Conservation (phyloP, 53 echinoderm and acorn worm species). For the Arbacia lixula region DNA sequence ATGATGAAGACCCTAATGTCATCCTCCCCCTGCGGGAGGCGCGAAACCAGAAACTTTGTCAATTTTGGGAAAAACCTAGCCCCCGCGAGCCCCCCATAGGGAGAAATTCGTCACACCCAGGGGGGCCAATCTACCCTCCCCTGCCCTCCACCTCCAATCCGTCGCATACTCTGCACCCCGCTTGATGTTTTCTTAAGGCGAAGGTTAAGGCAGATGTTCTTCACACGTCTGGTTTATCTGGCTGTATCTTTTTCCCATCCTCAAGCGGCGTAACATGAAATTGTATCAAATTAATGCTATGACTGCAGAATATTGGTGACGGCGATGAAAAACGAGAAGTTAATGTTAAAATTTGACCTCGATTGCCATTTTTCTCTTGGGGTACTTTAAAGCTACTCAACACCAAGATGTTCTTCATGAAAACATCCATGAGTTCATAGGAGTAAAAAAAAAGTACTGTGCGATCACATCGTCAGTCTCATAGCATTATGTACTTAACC, state of each 20-base stretch:
- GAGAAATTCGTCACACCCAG: conserved; percentile 49
- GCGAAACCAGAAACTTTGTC: conserved; percentile 53
- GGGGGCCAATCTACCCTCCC: conserved; percentile 27
- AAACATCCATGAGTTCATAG: too few species aligned
- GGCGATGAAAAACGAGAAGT: too few species aligned
- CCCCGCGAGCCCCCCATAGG: conserved; percentile 31
- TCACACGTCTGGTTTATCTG: conserved; percentile 7
- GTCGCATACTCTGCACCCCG: not conserved
- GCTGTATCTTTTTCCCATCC: not conserved
- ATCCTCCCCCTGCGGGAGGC: conserved; percentile 5
- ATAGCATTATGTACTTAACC: too few species aligned
- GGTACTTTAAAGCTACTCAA: too few species aligned
- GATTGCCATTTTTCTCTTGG: not conserved
- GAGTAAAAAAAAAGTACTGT: too few species aligned
- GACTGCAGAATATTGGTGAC: too few species aligned
- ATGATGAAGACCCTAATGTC: too few species aligned
- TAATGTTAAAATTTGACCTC: conserved; percentile 7
- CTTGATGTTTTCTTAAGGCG: too few species aligned
- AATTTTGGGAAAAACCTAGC: conserved; percentile 36
- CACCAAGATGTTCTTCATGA: too few species aligned
- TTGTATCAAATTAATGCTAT: conserved; percentile 48
- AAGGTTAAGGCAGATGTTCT: conserved; percentile 46
- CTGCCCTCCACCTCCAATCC: not conserved
- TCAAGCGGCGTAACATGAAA: conserved; percentile 33
- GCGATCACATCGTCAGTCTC: too few species aligned